Evolutionary conservation across 1,140 invertebrate species (phyloP), one percentile per base, ranked within the genome.

Genomic region (Drosophila simulans): DNA sequence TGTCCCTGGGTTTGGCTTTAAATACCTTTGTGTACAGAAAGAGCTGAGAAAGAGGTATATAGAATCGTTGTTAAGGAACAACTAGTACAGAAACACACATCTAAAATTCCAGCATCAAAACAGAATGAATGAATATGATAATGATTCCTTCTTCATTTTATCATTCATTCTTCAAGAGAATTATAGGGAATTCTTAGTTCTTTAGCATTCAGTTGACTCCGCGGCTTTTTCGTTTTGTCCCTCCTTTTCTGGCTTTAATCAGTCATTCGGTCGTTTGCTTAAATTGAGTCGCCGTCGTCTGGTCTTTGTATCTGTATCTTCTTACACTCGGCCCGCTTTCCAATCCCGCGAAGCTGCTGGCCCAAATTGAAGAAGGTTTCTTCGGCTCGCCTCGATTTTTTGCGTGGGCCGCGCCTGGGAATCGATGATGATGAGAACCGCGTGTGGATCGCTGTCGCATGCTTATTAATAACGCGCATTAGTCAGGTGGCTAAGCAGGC

Each of bases 401-500:
- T 84, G 80, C 80, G 80, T 83, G 80, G 80, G 80, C 27, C 34
- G 42, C 4, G 22, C 40, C 51, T 54, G 49, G 60, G 52, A 37
- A 55, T 40, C 69, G 46, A 65, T 68, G 64, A 65, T 68, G 64
- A 52, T 68, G 64, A 65, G 64, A 68, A 68, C 64, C 65, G 65
- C 75, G 53, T 71, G 80, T 15, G 8, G 69, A 71, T 72, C 68
- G 56, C 46, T 71, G 56, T 80, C 76, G 68, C 66, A 76, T 73
- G 77, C 81, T 64, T 84, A 85, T 85, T 80, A 85, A 85, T 85
- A 85, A 77, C 62, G 81, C 77, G 71, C 84, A 80, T 85, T 85
- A 86, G 73, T 64, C 65, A 75, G 48, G 64, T 77, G 77, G 62
- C 72, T 85, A 72, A 80, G 62, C 80, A 83, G 80, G 80, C 80